These are phyloP conservation scores for Magallana nippona DNA, from an alignment of 2,888 invertebrate genomes.

Conservation along the genomic window DNA sequence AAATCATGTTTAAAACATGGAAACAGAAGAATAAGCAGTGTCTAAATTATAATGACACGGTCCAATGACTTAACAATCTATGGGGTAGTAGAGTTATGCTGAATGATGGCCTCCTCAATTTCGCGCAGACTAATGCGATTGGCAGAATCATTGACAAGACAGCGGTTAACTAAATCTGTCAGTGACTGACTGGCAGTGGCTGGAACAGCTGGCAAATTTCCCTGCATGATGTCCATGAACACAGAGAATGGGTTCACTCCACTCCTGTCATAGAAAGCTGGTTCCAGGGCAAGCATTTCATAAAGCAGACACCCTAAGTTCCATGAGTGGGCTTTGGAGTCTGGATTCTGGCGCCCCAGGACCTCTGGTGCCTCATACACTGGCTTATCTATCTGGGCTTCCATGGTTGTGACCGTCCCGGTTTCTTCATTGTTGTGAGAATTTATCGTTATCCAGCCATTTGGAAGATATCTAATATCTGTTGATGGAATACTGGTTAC, in stretches of 20 bases:
- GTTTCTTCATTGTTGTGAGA: neutral
- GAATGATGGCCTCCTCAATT: neutral
- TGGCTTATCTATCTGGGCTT: conserved; percentile 40
- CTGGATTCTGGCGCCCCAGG: conserved; percentile 54
- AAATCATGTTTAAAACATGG: neutral
- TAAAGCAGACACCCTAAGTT: conserved; percentile 66
- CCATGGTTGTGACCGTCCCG: conserved; percentile 39
- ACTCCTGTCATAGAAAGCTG: conserved; percentile 62
- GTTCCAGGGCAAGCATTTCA: conserved; percentile 65
- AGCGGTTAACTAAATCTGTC: conserved; percentile 50
- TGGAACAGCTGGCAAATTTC: conserved; percentile 54
- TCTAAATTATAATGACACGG: neutral
- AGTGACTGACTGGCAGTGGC: conserved; percentile 48
- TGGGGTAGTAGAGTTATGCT: neutral
- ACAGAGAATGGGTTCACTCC: conserved; percentile 62
- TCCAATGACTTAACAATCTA: neutral
- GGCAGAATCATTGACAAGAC: conserved; percentile 50
- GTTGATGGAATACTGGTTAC: conserved; percentile 50
- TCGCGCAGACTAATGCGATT: conserved; percentile 55
- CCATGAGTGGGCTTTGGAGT: conserved; percentile 62
- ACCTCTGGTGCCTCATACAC: conserved; percentile 68
- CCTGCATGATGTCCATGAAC: conserved; percentile 60
- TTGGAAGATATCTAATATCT: conserved; percentile 47
- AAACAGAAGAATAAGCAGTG: neutral
- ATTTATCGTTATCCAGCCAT: conserved; percentile 53